Evolutionary conservation across 2,797 vertebrate genomes (phyloP), one percentile per base, ranked within the genome.

Genomic region (Eleutherodactylus coqui): DNA sequence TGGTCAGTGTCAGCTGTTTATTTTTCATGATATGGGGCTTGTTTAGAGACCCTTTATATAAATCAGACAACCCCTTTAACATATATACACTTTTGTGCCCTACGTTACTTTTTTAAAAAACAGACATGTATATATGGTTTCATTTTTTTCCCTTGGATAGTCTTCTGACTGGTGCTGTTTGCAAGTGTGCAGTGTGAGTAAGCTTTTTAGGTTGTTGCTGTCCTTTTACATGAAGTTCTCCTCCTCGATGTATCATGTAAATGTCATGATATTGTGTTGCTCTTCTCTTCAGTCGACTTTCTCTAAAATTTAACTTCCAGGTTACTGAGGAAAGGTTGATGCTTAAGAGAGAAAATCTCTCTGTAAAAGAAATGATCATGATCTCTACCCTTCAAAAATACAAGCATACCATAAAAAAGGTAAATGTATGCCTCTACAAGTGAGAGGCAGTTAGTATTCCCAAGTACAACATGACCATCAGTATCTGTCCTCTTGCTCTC

Each of bases 251-350:
- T 16, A 64, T 70, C 58, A 19, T 82, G 83, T 85, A 53, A 51
- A 60, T 82, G 64, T 81, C 85, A 73, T 77, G 70, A 72, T 41
- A 41, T 81, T 81, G 49, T 88, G 85, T 88, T 89, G 88, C 85
- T 89, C 67, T 88, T 87, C 83, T 87, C 87, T 82, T 88, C 87
- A 89, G 90, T 88, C 90, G 86, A 88, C 76, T 89, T 85, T 90
- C 83, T 90, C 90, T 90, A 87, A 90, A 90, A 86, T 90, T 91
- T 90, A 89, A 91, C 87, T 91, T 91, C 87, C 90, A 91, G 90
- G 90, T 91, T 89, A 86, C 89, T 89, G 88, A 89, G 89, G 87
- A 89, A 90, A 91, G 89, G 87, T 91, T 90, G 90, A 88, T 89
- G 89, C 79, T 87, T 88, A 88, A 90, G 90, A 91, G 90, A 90